These are phyloP conservation scores for Conus canariensis DNA, from an alignment of 2,888 invertebrate species.

Conservation along the genomic window DNA sequence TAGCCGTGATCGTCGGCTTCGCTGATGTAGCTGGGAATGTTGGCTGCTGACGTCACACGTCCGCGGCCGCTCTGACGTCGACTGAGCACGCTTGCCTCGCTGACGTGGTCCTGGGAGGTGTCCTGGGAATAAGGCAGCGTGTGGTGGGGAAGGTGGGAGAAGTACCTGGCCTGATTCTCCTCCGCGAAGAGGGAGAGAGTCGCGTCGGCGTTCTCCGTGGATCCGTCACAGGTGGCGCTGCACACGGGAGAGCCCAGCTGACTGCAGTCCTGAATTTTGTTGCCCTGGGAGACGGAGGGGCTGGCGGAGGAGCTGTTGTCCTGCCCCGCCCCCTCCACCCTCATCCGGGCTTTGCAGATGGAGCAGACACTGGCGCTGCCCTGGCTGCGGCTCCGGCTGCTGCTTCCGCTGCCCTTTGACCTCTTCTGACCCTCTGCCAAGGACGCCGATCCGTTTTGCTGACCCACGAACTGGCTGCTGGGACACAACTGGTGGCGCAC, in stretches of 20 bases:
- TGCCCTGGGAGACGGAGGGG: neutral
- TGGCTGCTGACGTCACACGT: conserved; percentile 30
- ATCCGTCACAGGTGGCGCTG: neutral
- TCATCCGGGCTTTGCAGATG: conserved; percentile 4
- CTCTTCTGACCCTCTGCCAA: conserved; percentile 6
- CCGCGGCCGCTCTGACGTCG: conserved; percentile 35
- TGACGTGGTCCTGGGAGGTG: neutral
- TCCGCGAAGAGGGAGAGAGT: neutral
- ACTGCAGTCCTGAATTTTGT: neutral
- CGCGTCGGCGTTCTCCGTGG: neutral
- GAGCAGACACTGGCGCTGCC: conserved; percentile 39
- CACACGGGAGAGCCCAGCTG: neutral
- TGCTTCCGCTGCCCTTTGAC: conserved; percentile 1
- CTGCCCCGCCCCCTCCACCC: neutral
- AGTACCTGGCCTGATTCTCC: conserved; percentile 32
- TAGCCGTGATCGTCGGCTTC: conserved; percentile 43
- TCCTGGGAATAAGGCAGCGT: neutral
- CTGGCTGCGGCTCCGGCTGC: conserved; percentile 4
- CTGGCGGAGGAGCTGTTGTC: neutral
- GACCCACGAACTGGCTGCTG: conserved; percentile 53
- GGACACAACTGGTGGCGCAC: conserved; percentile 53
- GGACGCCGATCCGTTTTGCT: conserved; percentile 35
- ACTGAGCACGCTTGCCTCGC: neutral
- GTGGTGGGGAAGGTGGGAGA: conserved; percentile 36
- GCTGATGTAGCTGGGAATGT: conserved; percentile 36